Conservation (phyloP, 2,797 vertebrate genomes). For the Gastrophryne carolinensis region DNA sequence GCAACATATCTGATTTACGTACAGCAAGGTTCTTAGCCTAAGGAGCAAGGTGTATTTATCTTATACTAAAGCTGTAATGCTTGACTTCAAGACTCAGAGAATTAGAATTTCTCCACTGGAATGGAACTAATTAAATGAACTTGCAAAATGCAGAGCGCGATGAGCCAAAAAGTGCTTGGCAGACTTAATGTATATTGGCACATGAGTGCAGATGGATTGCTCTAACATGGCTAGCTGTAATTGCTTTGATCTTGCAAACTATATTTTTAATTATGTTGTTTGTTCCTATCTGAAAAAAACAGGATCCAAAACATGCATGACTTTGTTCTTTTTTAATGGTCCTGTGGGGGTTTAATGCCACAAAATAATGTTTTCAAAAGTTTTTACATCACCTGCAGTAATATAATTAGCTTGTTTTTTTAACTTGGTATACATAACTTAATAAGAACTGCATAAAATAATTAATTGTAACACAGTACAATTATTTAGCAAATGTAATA, state of each 20-base stretch:
- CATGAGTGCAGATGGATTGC: slow-evolving; percentile 46
- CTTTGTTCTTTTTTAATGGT: slow-evolving; percentile 11
- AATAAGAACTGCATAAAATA: too few relatives aligned
- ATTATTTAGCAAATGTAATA: too few relatives aligned
- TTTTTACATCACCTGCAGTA: too few relatives aligned
- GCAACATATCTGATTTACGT: not conserved
- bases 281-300: slow-evolving; percentile 40
- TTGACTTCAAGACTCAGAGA: slow-evolving; percentile 32
- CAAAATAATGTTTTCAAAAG: not conserved
- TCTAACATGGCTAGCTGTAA: slow-evolving; percentile 47
- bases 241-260: slow-evolving; percentile 47
- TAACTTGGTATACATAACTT: too few relatives aligned
- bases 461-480: too few relatives aligned
- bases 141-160: slow-evolving; percentile 42
- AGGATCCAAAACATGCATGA: slow-evolving; percentile 20
- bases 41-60: slow-evolving; percentile 14
- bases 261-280: slow-evolving; percentile 48
- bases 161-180: slow-evolving; percentile 50
- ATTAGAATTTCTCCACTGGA: slow-evolving; percentile 39
- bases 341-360: not conserved
- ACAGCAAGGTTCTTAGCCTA: slow-evolving; percentile 5
- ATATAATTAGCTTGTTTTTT: too few relatives aligned
- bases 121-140: slow-evolving; percentile 52
- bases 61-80: slow-evolving; percentile 11
- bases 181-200: slow-evolving; percentile 51